Percentiles rank a stretch among this genome's conserved stretches.
Conservation (phyloP, 2,888 invertebrate species). For the Hetaerina titia region DNA sequence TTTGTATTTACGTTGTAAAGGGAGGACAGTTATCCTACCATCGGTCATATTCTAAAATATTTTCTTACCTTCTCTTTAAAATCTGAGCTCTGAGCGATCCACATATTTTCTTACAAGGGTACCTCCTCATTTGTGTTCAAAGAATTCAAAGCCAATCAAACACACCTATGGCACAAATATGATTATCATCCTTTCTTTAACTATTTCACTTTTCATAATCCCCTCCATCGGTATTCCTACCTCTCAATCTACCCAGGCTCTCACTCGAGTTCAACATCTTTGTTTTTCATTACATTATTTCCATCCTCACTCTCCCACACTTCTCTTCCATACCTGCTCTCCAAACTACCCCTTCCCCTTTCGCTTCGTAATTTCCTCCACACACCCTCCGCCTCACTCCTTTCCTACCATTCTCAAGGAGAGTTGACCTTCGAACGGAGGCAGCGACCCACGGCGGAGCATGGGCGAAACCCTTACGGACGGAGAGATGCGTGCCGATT, state of each 20-base stretch:
- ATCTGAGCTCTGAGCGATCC: background rate
- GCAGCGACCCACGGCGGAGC: constrained; percentile 57
- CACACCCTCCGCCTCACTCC: background rate
- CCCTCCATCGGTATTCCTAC: background rate
- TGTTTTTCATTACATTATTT: constrained; percentile 45
- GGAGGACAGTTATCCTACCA: too few species aligned
- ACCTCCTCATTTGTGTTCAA: background rate
- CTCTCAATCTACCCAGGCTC: background rate
- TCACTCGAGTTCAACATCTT: background rate
- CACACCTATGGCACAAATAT: background rate
- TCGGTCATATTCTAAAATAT: too few species aligned
- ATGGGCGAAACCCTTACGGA: constrained; percentile 56
- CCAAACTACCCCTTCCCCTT: background rate
- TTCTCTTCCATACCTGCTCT: background rate
- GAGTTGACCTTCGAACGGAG: constrained; percentile 59
- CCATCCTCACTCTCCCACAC: constrained; percentile 12
- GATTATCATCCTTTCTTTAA: background rate
- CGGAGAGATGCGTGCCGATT: constrained; percentile 49
- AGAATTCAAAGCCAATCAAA: background rate
- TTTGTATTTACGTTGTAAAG: too few species aligned
- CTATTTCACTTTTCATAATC: background rate
- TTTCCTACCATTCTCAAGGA: background rate
- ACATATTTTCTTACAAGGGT: background rate
- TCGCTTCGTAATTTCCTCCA: background rate
- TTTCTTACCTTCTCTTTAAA: too few species aligned